Evolutionary conservation across 2,888 invertebrate genomes (phyloP), one percentile per base, ranked within the genome.

Genomic region (Eurytoma californica): DNA sequence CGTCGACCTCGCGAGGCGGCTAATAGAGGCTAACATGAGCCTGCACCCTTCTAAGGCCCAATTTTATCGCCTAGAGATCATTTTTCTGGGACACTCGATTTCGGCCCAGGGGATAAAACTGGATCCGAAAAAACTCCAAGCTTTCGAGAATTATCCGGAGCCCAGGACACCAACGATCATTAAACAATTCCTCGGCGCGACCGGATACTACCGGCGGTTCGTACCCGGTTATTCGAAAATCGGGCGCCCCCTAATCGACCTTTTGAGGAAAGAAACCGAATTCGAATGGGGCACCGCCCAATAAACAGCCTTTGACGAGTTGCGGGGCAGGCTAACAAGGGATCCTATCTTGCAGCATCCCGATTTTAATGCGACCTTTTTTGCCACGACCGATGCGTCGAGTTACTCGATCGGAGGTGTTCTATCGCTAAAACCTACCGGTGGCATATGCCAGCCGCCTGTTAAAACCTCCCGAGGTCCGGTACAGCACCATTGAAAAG

Each of bases 171-270:
- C 12, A n/a, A n/a, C n/a, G n/a, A n/a, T n/a, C n/a, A n/a, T n/a
- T n/a, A n/a, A n/a, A n/a, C n/a, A n/a, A n/a, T 72, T 63, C 12
- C 16, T 63, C 1, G 61, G 51, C 5, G 28, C 63, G 16, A 16
- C 28, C 0, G 18, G 61, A n/a, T 72, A 63, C n/a, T 72, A 61
- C 16, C 3, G 53, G 7, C 24, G 61, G 2, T 72, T 72, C 18
- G 51, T 72, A 18, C 12, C n/a, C 24, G 18, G 51, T 28, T 72
- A 53, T 47, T 49, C 51, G 0, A n/a, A 61, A 1, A 63, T 72
- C 12, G 63, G 51, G 0, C 3, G 9, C 28, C 61, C 72, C 1
- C 20, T 72, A 24, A 30, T 4, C 3, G 28, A 63, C 16, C 14
- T 63, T 16, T n/a, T 18, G 14, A 20, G 49, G 3, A 61, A 30